A percentile compares a stretch with the other conserved stretches of the same genome.
Evolutionary conservation across 1,140 invertebrate species (phyloP).

Genomic region (Propsilocerus akamusi): DNA sequence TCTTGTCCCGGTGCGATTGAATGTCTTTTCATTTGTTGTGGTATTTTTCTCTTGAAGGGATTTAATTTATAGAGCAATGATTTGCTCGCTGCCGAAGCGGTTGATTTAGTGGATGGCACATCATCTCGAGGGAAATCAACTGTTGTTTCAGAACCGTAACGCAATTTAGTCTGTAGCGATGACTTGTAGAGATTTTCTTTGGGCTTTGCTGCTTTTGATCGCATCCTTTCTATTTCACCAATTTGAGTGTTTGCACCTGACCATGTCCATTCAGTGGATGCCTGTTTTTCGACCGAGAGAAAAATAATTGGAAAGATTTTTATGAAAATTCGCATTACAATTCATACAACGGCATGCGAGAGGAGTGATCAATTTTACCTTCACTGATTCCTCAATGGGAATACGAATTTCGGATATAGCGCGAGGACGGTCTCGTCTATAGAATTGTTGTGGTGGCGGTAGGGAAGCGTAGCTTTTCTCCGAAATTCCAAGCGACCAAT

Average conservation of each 20-base stretch:
- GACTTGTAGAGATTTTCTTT: slow-evolving; percentile 7
- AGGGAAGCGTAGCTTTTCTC: slow-evolving; percentile 24
- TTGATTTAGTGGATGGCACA: background rate
- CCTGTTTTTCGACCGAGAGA: background rate
- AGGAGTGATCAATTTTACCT: background rate
- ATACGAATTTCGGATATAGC: slow-evolving; percentile 25
- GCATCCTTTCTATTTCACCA: too few species aligned
- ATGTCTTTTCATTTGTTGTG: background rate
- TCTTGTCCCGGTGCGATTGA: background rate
- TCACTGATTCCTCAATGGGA: slow-evolving; percentile 5
- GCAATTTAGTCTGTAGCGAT: slow-evolving; percentile 4
- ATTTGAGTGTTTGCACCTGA: slow-evolving; percentile 23
- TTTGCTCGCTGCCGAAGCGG: background rate
- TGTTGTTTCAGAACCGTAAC: background rate
- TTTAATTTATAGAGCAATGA: slow-evolving; percentile 9
- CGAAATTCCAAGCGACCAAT: slow-evolving; percentile 29
- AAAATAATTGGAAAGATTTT: background rate
- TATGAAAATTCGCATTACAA: background rate
- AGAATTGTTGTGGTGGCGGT: slow-evolving; percentile 14
- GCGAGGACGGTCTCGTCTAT: slow-evolving; percentile 25
- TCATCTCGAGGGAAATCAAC: background rate
- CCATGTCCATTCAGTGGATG: slow-evolving; percentile 22
- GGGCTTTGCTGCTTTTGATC: slow-evolving; percentile 14
- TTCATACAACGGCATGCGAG: background rate
- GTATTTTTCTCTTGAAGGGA: slow-evolving; percentile 10